Conservation (phyloP, 2,113 vertebrate genomes). For the Odocoileus virginianus region DNA sequence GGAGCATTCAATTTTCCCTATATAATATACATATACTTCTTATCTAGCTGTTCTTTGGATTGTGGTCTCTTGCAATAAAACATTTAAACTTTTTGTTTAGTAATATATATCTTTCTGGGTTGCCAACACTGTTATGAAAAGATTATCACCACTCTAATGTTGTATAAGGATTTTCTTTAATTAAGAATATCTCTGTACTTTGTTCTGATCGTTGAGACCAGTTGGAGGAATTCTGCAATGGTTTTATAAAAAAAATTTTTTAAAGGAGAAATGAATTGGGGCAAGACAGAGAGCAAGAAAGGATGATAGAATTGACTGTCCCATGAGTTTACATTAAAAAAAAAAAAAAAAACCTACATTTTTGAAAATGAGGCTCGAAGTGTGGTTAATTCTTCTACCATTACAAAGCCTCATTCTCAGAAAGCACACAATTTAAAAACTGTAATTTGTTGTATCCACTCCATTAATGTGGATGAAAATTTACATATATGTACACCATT, state of each 20-base stretch:
- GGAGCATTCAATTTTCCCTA: neutral
- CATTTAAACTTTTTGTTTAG: neutral
- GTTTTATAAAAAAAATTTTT: neutral
- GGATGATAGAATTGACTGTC: neutral
- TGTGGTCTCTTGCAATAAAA: neutral
- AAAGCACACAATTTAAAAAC: slow-evolving; percentile 13
- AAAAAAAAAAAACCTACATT: neutral
- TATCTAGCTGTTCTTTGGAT: neutral
- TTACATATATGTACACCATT: neutral
- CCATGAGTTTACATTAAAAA: neutral
- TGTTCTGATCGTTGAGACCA: neutral
- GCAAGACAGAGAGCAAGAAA: neutral
- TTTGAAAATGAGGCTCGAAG: neutral
- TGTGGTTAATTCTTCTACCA: neutral
- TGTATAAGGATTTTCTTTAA: neutral
- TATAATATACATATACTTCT: neutral
- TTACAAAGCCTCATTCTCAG: slow-evolving; percentile 12
- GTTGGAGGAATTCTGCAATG: neutral
- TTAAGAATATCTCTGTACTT: neutral
- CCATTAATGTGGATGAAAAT: slow-evolving; percentile 19
- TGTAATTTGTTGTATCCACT: slow-evolving; percentile 19
- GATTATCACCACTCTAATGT: neutral
- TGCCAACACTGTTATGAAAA: slow-evolving; percentile 8
- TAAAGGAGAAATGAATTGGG: neutral
- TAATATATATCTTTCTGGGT: neutral